phyloP scores from a whole-genome alignment of 2,113 vertebrate genomes.

The Notechis scutatus region DNA sequence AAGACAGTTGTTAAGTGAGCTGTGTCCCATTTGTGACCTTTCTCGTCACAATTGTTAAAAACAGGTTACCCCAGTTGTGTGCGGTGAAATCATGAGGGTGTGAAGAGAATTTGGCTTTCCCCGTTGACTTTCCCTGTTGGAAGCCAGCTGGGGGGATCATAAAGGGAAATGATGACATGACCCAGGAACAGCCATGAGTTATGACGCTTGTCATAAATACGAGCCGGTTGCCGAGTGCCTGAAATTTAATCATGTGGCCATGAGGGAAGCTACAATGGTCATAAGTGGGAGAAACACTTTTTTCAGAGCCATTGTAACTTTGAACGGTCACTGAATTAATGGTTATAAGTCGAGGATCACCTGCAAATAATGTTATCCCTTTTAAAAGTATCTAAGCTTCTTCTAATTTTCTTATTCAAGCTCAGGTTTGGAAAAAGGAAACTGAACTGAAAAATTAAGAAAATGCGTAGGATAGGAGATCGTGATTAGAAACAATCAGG shows the following conservation, averaged over 20 bases:
- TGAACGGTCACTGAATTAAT: neutral
- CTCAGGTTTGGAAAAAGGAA: accelerated
- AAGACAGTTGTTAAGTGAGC: neutral
- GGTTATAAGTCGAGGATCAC: too few species aligned
- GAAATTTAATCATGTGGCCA: neutral
- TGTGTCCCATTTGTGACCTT: neutral
- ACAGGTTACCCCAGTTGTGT: neutral
- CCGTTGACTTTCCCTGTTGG: too few species aligned
- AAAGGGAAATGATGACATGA: too few species aligned
- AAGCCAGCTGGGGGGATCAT: too few species aligned
- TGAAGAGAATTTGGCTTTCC: neutral
- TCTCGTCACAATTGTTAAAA: neutral
- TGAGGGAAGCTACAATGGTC: neutral
- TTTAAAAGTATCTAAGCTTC: neutral
- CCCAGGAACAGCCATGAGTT: too few species aligned
- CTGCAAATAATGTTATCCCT: neutral
- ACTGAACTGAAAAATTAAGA: neutral
- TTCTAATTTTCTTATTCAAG: neutral
- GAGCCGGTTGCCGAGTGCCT: neutral
- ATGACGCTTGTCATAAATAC: neutral
- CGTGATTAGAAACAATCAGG: neutral
- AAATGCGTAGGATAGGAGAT: neutral
- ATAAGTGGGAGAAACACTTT: neutral
- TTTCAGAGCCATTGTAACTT: neutral
- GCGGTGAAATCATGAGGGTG: too few species aligned